Conservation (phyloP, 2,888 invertebrate genomes). For the Panorpa germanica region DNA sequence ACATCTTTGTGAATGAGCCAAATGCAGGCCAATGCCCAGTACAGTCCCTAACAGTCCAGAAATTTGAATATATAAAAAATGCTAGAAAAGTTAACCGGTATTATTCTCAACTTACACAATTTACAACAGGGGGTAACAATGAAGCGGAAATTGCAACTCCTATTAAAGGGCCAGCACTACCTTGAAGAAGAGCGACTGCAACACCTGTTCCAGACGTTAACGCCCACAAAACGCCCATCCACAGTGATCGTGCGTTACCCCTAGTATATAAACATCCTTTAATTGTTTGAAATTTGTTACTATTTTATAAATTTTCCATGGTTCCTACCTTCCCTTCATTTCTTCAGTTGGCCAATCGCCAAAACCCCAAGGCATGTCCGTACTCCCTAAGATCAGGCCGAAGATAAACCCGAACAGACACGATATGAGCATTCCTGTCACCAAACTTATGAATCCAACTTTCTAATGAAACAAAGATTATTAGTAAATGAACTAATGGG, state of each 20-base stretch:
- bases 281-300: neutral
- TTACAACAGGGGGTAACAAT: conserved; percentile 66
- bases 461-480: conserved; percentile 23
- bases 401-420: conserved; percentile 61
- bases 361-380: conserved; percentile 57
- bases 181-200: conserved; percentile 67
- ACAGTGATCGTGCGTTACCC: conserved; percentile 48
- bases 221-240: conserved; percentile 62
- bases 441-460: conserved; percentile 48
- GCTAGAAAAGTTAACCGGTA: conserved; percentile 10
- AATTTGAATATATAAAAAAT: neutral
- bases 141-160: conserved; percentile 85
- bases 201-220: conserved; percentile 62
- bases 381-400: conserved; percentile 52
- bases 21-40: conserved; percentile 54
- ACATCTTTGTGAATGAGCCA: conserved; percentile 51
- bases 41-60: conserved; percentile 38
- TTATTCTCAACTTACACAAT: conserved; percentile 62
- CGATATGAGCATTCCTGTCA: conserved; percentile 54
- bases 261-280: conserved; percentile 23
- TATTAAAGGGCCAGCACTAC: conserved; percentile 67
- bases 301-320: too few species aligned
- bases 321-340: conserved; percentile 48
- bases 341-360: conserved; percentile 63
- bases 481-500: conserved; percentile 9